Percentiles rank a stretch among this genome's conserved stretches.
Evolutionary conservation across 2,888 invertebrate species (phyloP).

Genomic region (Osmoderma eremita): DNA sequence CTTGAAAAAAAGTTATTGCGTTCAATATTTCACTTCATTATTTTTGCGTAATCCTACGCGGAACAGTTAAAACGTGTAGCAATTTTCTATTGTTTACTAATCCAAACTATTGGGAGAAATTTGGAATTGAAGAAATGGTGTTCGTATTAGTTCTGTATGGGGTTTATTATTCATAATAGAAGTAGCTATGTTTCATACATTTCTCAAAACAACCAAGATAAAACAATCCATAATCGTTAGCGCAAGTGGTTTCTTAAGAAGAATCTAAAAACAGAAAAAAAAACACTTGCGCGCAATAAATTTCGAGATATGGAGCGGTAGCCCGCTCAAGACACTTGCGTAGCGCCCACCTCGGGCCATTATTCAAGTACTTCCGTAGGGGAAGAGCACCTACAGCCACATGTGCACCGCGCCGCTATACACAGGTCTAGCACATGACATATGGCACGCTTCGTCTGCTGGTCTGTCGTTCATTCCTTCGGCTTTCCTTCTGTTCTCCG

Average conservation of each 20-base stretch:
- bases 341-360: constrained; percentile 40
- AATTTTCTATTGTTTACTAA: no score
- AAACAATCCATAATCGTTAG: neutral
- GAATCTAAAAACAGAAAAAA: constrained; percentile 18
- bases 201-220: no score
- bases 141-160: no score
- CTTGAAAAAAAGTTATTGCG: constrained; percentile 9
- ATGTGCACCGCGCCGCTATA: constrained; percentile 38
- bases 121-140: no score
- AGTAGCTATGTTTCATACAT: no score
- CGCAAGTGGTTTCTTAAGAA: constrained; percentile 23
- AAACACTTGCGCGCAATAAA: constrained; percentile 41
- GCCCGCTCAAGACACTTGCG: constrained; percentile 43
- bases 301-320: constrained; percentile 29
- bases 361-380: constrained; percentile 45
- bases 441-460: constrained; percentile 49
- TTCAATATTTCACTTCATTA: neutral
- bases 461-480: constrained; percentile 36
- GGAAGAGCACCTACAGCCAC: constrained; percentile 38
- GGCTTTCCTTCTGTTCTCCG: constrained; percentile 27
- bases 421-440: constrained; percentile 46
- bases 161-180: no score
- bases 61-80: no score
- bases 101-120: neutral
- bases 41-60: neutral